Evolutionary conservation across 2,797 vertebrate genomes (phyloP), one percentile per base, ranked within the genome.

Genomic region (Trachops cirrhosus): DNA sequence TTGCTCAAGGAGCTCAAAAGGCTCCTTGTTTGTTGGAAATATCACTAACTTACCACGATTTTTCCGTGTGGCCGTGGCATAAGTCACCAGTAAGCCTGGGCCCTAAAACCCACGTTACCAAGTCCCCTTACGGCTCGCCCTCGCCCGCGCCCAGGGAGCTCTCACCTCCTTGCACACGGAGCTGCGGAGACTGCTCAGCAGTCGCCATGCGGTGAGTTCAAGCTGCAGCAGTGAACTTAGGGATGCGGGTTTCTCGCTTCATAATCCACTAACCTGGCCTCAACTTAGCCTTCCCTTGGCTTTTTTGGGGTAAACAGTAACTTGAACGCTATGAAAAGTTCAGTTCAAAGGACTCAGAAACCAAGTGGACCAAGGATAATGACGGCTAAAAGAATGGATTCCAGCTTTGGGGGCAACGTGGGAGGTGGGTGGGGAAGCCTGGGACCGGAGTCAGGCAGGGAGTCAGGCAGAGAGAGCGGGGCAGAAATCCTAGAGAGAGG

Each of bases 141-240:
- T 10, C n/a, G 7, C 48, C n/a, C 41, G 2, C 14, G 10, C 6
- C 32, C n/a, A 10, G 21, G n/a, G n/a, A 59, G 39, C 54, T 10
- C 29, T 6, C 1, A 0, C 5, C 37, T 26, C 22, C n/a, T 3
- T 19, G 37, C 29, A 6, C 1, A 0, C 10, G 41, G 39, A 3
- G 37, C 48, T 10, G 24, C 3, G 10, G 68, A 26, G 11, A 11
- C 68, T 41, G 68, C 21, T 22, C 21, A 41, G 37, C 68, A 70
- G 37, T 6, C 3, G 68, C 68, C 5, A 22, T 48, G 44, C 73
- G 9, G 16, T 32, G 71, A 46, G 57, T 46, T 44, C 44, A 37
- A 14, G 44, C 21, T 8, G 26, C 29, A 32, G 44, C 41, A 2
- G 8, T 6, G 34, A 39, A 86, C 57, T 39, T 24, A 9, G 44